Evolutionary conservation across 2,888 invertebrate species (phyloP).

Genomic region (Cerastis leucographa): DNA sequence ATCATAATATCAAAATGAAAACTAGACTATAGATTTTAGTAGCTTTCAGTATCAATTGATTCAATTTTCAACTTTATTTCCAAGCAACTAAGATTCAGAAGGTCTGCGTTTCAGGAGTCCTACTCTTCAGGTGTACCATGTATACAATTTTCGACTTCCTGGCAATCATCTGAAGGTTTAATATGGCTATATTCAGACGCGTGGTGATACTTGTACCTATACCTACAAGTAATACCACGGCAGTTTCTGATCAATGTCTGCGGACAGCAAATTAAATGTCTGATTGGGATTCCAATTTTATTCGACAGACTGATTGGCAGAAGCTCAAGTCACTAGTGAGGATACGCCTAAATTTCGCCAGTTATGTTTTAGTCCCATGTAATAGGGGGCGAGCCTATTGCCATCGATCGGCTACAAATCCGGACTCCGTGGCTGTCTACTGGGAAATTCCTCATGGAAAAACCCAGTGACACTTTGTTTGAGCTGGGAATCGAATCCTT

Average conservation of each 20-base stretch:
- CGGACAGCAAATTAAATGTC: conserved; percentile 44
- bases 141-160: conserved; percentile 14
- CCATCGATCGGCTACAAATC: too few relatives aligned
- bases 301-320: not conserved
- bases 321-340: conserved; percentile 17
- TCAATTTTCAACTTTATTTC: conserved; percentile 2
- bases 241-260: conserved; percentile 18
- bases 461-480: not conserved
- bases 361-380: too few relatives aligned
- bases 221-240: not conserved
- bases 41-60: not conserved
- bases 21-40: too few relatives aligned
- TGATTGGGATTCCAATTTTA: conserved; percentile 40
- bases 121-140: not conserved
- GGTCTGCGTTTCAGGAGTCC: not conserved
- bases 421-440: not conserved
- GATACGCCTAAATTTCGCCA: too few relatives aligned
- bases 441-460: not conserved
- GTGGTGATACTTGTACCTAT: too few relatives aligned
- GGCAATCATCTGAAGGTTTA: not conserved
- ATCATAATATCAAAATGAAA: too few relatives aligned
- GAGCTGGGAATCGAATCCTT: not conserved
- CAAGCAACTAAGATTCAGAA: accelerated
- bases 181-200: not conserved
- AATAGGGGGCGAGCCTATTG: too few relatives aligned